Evolutionary conservation across 2,888 invertebrate genomes (phyloP), one percentile per base, ranked within the genome.

Genomic region (Phaonia tiefii): DNA sequence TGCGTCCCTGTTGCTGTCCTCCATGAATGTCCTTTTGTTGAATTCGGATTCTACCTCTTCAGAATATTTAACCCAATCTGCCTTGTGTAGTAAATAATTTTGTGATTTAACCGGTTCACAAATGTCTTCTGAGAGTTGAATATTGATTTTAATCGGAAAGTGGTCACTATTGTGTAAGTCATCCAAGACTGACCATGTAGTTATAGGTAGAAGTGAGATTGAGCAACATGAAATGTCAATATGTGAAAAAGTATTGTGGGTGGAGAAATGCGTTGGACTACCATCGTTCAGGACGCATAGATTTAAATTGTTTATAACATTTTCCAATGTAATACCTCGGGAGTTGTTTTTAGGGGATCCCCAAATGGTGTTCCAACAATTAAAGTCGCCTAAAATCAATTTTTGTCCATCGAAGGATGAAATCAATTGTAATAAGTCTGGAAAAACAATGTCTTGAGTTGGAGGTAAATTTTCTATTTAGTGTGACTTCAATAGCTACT

Each of bases 81-180:
- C 44, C 11, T 44, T 44, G 2, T 44, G 13, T n/a, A 44, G 44
- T 7, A 44, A n/a, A 44, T n/a, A 44, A 44, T 44, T n/a, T n/a
- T n/a, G n/a, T n/a, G n/a, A n/a, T n/a, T n/a, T n/a, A n/a, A n/a
- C n/a, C n/a, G n/a, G n/a, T n/a, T n/a, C n/a, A n/a, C n/a, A n/a
- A n/a, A n/a, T n/a, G n/a, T n/a, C n/a, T n/a, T n/a, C n/a, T n/a
- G n/a, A n/a, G n/a, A n/a, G n/a, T n/a, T n/a, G n/a, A 15, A 72
- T 26, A 10, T 13, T 60, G 22, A 26, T n/a, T 4, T 20, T 15
- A 5, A 49, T 72, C 1, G 44, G 72, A 5, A 60, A 49, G 15
- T 72, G 60, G 31, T 72, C 72, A 20, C 72, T 72, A 10, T 44
- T 46, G 15, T 72, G 44, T 1, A 60, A n/a, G 15, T 60, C 56